Evolutionary conservation across 2,888 invertebrate species (phyloP), one percentile per base, ranked within the genome.

Genomic region (Oconnorella tubifera): DNA sequence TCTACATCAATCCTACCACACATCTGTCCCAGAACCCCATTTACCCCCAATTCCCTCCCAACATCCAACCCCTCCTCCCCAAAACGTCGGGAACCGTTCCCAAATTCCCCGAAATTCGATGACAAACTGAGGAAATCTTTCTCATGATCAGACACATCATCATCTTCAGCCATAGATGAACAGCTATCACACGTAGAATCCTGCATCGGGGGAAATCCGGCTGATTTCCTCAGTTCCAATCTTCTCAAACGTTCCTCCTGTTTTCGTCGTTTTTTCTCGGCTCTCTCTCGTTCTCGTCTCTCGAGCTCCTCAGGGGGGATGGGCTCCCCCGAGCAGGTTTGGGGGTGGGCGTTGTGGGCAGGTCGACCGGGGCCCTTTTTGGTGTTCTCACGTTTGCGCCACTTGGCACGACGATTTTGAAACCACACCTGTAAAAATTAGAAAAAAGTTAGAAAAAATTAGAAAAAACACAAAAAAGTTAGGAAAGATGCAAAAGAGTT

Each of bases 331-430:
- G 92, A 92, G 83, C 97, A 97, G 62, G 95, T 93, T 82, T 96
- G 95, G 0, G 96, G 97, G 82, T 97, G 96, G 3, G 96, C 95
- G 84, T 97, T 97, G 85, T 97, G 97, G 3, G 97, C 95, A 53
- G 97, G 97, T 83, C 98, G 88, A 0, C 98, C 97, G 0, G 97
- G 97, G 25, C 97, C 97, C 82, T 97, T 98, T 84, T 95, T 94
- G 65, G 97, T 97, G 85, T 98, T 95, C 83, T 99, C 98, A 84
- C 95, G 94, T 86, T 99, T 99, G 69, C 98, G 88, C 94, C 98
- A 99, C 83, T 99, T 99, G 59, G 99, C 99, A 68, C 98, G 87
- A 40, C 99, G 88, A 85, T 99, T 99, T 86, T 99, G 99, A 85
- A 99, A 99, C 98, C 98, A 99, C 70, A 99, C 98, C 97, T 98